Base-by-base conservation (phyloP, 2,797 vertebrate species). In the Artibeus jamaicensis region DNA sequence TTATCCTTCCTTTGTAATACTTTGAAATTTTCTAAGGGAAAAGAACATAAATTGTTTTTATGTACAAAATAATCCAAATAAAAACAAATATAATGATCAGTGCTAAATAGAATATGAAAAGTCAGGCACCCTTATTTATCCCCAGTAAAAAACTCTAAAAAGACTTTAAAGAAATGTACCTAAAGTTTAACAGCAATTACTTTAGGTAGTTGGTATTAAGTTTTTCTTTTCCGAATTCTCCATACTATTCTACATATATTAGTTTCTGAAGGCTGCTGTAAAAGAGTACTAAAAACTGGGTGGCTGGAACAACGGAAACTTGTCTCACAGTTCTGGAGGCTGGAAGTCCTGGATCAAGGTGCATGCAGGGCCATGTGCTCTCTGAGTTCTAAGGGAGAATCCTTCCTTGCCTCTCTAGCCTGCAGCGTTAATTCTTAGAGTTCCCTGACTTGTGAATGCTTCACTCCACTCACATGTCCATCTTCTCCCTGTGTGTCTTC, bases 61-160 rank as follows among this genome's bases (percentile, higher is more conserved):
- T 15, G 39, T 87, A 74, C n/a, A 93, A 82, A 84, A 67, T 84
- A 65, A 78, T 22, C 26, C 67, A 95, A 95, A 44, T 29, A 86
- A 88, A 77, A 76, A 77, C 32, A 55, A 44, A 4, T 44, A 29
- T 82, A 22, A 86, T n/a, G 59, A 71, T 14, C 53, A n/a, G 21
- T 32, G 37, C 12, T 55, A 77, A 42, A 71, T 5, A 55, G 9
- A 79, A 44, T 55, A 0, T 70, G 37, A 15, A 73, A 16, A 78
- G 44, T 62, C n/a, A 68, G 82, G 19, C 34, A 34, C 8, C 59
- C 24, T 85, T 39, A 29, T 65, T 87, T 46, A 37, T 24, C 62
- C 7, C 46, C 21, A 7, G 3, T 29, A 73, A 67, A 95, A 95
- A 79, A 9, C 9, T 76, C 73, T 74, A 62, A 44, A 86, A 42